Conservation (phyloP, 2,797 vertebrate species). For the Xenopus petersii region DNA sequence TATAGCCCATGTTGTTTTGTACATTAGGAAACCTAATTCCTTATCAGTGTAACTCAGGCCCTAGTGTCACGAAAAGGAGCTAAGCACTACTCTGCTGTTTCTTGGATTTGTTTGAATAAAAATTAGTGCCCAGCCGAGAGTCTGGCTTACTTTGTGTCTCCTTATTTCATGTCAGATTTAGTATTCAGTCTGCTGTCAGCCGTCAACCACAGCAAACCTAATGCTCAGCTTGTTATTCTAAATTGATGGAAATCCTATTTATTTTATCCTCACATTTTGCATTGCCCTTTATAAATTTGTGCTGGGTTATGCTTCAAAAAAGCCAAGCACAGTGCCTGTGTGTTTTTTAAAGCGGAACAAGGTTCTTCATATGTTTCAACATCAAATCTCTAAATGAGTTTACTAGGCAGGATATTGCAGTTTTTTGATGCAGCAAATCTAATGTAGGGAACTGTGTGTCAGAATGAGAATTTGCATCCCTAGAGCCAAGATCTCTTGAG, state of each 20-base stretch:
- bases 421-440: not conserved
- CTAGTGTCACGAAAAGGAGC: not conserved
- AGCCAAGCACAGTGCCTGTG: not conserved
- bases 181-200: not conserved
- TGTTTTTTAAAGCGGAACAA: conserved; percentile 7
- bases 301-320: conserved; percentile 1
- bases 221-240: conserved; percentile 8
- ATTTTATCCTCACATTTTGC: conserved; percentile 7
- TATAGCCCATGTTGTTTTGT: not conserved
- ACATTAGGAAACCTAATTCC: not conserved
- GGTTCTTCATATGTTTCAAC: conserved; percentile 7
- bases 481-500: not conserved
- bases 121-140: not conserved
- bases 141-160: not conserved
- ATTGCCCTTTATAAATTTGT: conserved; percentile 6
- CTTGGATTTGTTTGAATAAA: no score
- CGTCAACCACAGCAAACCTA: not conserved
- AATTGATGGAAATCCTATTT: conserved; percentile 29
- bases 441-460: conserved; percentile 5
- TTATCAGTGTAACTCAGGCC: not conserved
- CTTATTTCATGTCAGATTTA: not conserved
- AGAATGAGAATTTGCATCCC: conserved; percentile 20
- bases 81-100: not conserved
- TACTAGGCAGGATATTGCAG: not conserved
- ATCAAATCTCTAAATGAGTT: conserved; percentile 17